Base-by-base conservation (phyloP, 2,888 invertebrate genomes). In the Xanthia icteritia region DNA sequence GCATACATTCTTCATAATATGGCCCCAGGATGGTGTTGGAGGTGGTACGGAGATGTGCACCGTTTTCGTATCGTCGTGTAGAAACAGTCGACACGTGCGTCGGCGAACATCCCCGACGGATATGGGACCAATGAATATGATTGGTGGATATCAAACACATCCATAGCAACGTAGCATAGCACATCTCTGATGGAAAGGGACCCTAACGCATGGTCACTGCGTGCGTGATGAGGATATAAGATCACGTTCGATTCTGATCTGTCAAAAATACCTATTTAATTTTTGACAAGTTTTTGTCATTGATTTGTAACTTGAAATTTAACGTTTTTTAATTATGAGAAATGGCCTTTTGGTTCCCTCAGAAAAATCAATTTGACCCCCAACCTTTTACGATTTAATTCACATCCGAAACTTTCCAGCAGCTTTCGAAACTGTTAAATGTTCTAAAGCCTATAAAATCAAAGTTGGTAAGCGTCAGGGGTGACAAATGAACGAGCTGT, bases 401-500 rank as follows among this genome's bases (percentile, higher is more conserved):
- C 48, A 54, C 65, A 31, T 60, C 51, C 2, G 71, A 61, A 76
- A 85, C 27, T 81, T 75, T 42, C 27, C 2, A 42, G n/a, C 27
- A 23, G 36, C 60, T 64, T 67, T 79, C 75, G 69, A 73, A 82
- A 73, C 64, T 48, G 75, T 70, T 86, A 68, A 81, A 66, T 82
- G 63, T 84, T 86, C 77, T 63, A 48, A 75, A 77, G 75, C 77
- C 69, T 76, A 79, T 83, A 83, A 90, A 90, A 87, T 88, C 88
- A 88, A 86, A 86, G 89, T 84, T 82, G 77, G 81, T 86, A 83
- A 88, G 77, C 77, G 86, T 88, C 86, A 81, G 77, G 84, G 81
- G 78, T 87, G 89, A 90, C 85, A 90, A 92, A 90, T 90, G 90
- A 90, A 86, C 82, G 81, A 84, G 65, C 87, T 80, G 67, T 60